Base-by-base conservation (phyloP, 2,113 vertebrate genomes). In the Psilopsiagon aymara region DNA sequence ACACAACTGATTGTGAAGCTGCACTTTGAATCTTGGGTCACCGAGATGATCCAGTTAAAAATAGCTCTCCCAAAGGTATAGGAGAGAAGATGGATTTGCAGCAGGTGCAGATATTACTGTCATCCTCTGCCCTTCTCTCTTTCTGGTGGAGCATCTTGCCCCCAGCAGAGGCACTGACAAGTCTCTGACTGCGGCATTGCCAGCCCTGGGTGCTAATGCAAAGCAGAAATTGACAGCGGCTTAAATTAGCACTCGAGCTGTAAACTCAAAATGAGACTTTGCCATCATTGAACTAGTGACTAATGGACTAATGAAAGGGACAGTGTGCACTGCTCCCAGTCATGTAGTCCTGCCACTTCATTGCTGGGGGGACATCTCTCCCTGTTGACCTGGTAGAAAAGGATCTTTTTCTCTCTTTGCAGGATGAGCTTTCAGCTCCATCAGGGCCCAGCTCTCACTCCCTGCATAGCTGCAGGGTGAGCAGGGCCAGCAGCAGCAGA, bases 291-390 rank as follows among this genome's bases (percentile, higher is more conserved):
- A 41, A 31, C 19, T 37, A 41, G 5, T 39, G 46, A 73, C 43
- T 60, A n/a, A 66, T 2, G 43, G 27, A 17, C 31, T 59, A 11
- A 49, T 2, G 33, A 67, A 88, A 27, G 16, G 55, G 43, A 43
- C 19, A 39, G 62, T 9, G 8, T 5, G 19, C 29, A 2, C 39
- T 64, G 67, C 47, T 73, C 46, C 51, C 41, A 83, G 44, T 23
- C 15, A 1, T 3, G 41, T 59, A 66, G n/a, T 84, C 16, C 74
- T 79, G 41, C 29, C 23, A 21, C 60, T 51, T 82, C 64, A 14
- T 15, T 1, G 3, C 20, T 8, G 49, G 7, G 44, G 44, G 80
- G 44, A 86, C 71, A 37, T 7, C 5, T 24, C 2, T 0, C 20
- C 79, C 51, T 47, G 27, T 44, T 76, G 57, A 71, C 16, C 51